Evolutionary conservation across 2,888 invertebrate genomes (phyloP).

Genomic region (Dyspetes luteomarginatus): DNA sequence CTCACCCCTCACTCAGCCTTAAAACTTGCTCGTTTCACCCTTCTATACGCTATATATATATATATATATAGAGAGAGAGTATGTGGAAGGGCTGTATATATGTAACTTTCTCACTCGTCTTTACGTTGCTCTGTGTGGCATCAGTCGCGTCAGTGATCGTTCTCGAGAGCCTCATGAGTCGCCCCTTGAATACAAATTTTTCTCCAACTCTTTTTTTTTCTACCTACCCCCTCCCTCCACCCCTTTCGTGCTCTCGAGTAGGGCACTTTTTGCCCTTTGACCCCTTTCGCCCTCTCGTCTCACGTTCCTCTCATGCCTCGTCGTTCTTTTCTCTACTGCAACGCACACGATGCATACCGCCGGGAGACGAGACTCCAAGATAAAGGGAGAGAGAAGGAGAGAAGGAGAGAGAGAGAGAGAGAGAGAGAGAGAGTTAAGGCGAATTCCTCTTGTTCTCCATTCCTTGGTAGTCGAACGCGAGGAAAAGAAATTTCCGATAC

Average conservation of each 20-base stretch:
- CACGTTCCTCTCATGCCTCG: not conserved
- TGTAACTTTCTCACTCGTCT: constrained; percentile 37
- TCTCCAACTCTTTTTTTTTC: constrained; percentile 11
- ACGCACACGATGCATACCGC: constrained; percentile 4
- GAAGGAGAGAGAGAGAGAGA: not conserved
- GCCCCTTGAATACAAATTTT: constrained; percentile 74
- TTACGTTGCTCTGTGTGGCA: constrained; percentile 41
- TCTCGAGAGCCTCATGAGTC: constrained; percentile 65
- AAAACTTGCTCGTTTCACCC: constrained; percentile 52
- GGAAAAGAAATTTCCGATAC: constrained; percentile 38
- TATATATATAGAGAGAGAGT: not conserved
- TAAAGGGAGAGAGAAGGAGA: not conserved
- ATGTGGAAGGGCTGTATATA: not conserved
- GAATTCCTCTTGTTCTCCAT: constrained; percentile 22
- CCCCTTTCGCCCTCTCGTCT: not conserved
- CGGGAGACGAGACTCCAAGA: not conserved
- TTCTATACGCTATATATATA: not conserved
- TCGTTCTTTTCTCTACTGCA: constrained; percentile 34
- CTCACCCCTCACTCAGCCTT: constrained; percentile 5
- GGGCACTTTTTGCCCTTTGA: constrained; percentile 65
- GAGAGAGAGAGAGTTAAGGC: not conserved
- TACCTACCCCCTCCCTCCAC: constrained; percentile 25
- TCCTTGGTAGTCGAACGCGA: constrained; percentile 11
- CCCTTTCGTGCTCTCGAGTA: constrained; percentile 54
- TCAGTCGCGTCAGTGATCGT: constrained; percentile 68